Percentiles rank a stretch among this genome's conserved stretches.
phyloP scores from a whole-genome alignment of 1,140 invertebrate species.

The Drosophila santomea region DNA sequence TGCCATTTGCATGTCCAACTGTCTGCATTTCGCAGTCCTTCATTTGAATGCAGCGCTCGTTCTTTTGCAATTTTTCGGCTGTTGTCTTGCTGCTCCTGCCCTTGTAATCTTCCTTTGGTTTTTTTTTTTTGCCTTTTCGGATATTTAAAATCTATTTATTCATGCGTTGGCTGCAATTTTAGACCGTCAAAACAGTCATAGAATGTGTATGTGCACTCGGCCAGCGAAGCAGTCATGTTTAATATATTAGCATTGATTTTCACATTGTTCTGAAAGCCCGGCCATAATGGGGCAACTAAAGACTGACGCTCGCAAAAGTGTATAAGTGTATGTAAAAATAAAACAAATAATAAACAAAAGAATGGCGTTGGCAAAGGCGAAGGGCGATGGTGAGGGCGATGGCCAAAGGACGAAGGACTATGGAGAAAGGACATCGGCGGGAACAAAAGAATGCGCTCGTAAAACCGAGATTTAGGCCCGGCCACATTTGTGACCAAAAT shows the following conservation, averaged over 20 bases:
- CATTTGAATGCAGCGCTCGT: constrained; percentile 74
- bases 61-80: constrained; percentile 59
- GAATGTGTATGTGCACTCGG: constrained; percentile 9
- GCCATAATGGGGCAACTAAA: constrained; percentile 73
- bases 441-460: constrained; percentile 74
- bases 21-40: constrained; percentile 67
- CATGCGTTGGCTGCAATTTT: constrained; percentile 69
- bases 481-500: constrained; percentile 81
- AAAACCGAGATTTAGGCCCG: constrained; percentile 81
- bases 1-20: constrained; percentile 77
- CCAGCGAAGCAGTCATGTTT: constrained; percentile 30
- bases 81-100: constrained; percentile 12
- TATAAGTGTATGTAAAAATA: constrained; percentile 82
- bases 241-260: constrained; percentile 57
- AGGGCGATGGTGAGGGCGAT: no score
- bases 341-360: constrained; percentile 83
- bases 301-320: constrained; percentile 57
- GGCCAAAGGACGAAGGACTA: constrained; percentile 8
- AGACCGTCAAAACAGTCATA: constrained; percentile 33
- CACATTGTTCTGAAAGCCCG: constrained; percentile 31
- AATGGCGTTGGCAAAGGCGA: constrained; percentile 37
- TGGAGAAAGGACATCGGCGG: constrained; percentile 15
- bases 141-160: constrained; percentile 65
- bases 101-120: neutral
- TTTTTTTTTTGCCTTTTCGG: constrained; percentile 2